phyloP scores from a whole-genome alignment of 1,140 invertebrate genomes.

The Potamilus streckersoni region DNA sequence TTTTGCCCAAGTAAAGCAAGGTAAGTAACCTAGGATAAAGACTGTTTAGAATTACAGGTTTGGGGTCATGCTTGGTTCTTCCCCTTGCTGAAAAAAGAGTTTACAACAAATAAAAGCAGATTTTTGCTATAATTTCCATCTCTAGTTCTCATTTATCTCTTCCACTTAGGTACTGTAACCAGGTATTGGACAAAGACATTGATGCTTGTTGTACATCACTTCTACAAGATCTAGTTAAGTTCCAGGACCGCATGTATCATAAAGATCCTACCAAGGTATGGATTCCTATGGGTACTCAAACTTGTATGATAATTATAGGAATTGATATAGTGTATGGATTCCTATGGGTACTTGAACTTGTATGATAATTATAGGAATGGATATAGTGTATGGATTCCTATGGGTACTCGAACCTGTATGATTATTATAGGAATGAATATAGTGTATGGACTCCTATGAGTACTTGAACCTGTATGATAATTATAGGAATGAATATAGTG shows the following conservation, averaged over 20 bases:
- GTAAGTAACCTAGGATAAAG: background rate
- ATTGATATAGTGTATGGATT: background rate
- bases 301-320: constrained; percentile 1
- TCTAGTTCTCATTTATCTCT: constrained; percentile 5
- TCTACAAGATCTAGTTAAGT: constrained; percentile 72
- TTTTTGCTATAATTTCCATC: background rate
- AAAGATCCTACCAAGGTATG: constrained; percentile 74
- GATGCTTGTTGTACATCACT: constrained; percentile 65
- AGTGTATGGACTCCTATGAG: too few species aligned
- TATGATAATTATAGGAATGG: too few species aligned
- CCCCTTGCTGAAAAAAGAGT: background rate
- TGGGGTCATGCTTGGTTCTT: background rate
- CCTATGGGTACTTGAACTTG: too few species aligned
- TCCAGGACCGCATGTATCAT: constrained; percentile 74
- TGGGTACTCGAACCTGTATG: too few species aligned
- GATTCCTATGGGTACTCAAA: constrained; percentile 8
- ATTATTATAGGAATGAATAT: too few species aligned
- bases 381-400: too few species aligned
- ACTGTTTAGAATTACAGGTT: background rate
- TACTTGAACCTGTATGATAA: too few species aligned
- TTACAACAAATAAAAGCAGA: background rate
- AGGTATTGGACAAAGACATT: constrained; percentile 68
- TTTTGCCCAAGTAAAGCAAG: background rate
- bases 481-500: too few species aligned
- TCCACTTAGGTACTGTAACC: constrained; percentile 66